These are phyloP conservation scores for Balearica regulorum DNA, from an alignment of 2,797 vertebrate genomes.

Conservation along the genomic window DNA sequence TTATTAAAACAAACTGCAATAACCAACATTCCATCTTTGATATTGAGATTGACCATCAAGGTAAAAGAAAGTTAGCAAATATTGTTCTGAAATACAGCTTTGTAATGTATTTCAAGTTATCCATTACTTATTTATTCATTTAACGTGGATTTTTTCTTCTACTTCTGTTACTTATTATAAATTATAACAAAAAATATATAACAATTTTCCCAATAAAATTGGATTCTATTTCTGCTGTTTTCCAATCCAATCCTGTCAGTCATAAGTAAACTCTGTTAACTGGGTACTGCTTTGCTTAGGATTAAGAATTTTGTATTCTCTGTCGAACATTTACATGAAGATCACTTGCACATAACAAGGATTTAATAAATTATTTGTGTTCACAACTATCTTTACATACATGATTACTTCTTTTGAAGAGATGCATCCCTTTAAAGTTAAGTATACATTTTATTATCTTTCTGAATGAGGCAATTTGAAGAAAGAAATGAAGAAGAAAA, in stretches of 20 bases:
- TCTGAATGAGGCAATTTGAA: not conserved
- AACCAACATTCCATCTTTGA: not conserved
- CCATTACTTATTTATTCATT: not conserved
- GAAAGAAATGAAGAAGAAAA: not conserved
- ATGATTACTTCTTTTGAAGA: not conserved
- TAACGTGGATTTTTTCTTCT: not conserved
- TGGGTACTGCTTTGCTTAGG: not conserved
- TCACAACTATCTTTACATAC: not conserved
- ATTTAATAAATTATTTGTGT: not conserved
- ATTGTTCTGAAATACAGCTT: not conserved
- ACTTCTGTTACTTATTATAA: not conserved
- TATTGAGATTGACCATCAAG: not conserved
- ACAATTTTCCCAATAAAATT: not conserved
- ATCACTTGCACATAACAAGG: not conserved
- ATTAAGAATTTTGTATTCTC: not conserved
- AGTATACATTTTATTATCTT: not conserved
- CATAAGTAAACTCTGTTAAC: not conserved
- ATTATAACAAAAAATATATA: not conserved
- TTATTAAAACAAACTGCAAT: not conserved
- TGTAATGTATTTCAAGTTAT: not conserved
- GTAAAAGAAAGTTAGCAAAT: not conserved
- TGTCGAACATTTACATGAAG: not conserved
- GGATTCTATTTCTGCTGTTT: not conserved
- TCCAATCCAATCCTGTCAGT: not conserved
- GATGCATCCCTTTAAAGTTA: not conserved